Evolutionary conservation across 2,113 vertebrate species (phyloP).

Genomic region (Corapipo altera): DNA sequence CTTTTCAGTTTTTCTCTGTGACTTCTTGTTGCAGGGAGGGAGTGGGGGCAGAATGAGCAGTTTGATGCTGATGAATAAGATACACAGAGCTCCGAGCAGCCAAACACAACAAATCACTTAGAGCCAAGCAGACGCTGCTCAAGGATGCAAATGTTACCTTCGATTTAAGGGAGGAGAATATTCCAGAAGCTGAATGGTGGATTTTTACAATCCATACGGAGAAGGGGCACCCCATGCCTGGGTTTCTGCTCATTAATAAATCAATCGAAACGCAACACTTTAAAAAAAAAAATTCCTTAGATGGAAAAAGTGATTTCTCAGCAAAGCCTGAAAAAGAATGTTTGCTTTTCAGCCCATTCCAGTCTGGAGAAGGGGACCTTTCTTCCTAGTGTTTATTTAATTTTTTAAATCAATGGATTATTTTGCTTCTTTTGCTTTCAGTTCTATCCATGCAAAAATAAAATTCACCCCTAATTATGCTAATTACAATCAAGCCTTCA

Average conservation of each 20-base stretch:
- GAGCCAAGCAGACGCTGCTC: neutral
- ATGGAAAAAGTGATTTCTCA: constrained; percentile 61
- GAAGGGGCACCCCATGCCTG: constrained; percentile 28
- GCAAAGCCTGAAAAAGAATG: constrained; percentile 32
- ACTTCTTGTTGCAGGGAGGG: neutral
- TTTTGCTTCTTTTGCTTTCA: constrained; percentile 22
- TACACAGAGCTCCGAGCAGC: neutral
- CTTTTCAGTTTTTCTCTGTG: neutral
- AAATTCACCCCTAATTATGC: constrained; percentile 51
- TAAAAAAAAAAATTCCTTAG: constrained; percentile 23
- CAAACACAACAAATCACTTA: constrained; percentile 43
- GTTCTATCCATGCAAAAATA: constrained; percentile 22
- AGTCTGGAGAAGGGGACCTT: constrained; percentile 45
- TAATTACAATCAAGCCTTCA: constrained; percentile 36
- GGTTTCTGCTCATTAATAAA: constrained; percentile 38
- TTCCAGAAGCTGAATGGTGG: neutral
- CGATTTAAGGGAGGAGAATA: constrained; percentile 8
- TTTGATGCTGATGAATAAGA: constrained; percentile 26
- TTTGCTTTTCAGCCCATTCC: constrained; percentile 43
- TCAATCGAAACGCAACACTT: constrained; percentile 36
- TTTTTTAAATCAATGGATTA: constrained; percentile 51
- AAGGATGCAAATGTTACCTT: constrained; percentile 21
- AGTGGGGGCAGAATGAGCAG: neutral
- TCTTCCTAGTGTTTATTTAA: constrained; percentile 58
- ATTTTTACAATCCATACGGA: neutral